Conservation (phyloP, 2,888 invertebrate species). For the Oxytorus armatus region DNA sequence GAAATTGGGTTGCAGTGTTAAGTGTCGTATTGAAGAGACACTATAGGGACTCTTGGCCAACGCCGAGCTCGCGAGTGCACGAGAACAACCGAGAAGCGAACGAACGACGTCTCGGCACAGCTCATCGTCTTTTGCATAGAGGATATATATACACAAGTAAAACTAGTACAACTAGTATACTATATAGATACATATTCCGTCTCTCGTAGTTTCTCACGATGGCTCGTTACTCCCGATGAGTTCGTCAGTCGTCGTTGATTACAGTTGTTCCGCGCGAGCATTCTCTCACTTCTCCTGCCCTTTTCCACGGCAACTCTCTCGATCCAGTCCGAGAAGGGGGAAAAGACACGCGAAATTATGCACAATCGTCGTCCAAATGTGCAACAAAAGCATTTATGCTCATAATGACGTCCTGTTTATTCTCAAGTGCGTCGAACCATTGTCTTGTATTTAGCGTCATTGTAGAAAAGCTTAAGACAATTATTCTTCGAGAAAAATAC, state of each 20-base stretch:
- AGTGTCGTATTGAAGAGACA: constrained; percentile 62
- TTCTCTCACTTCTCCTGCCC: constrained; percentile 25
- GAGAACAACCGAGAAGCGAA: constrained; percentile 34
- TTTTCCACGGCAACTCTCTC: constrained; percentile 17
- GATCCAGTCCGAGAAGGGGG: constrained; percentile 9
- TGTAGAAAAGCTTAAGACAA: constrained; percentile 14
- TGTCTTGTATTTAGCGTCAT: constrained; percentile 12
- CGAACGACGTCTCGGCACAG: constrained; percentile 36
- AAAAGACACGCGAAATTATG: constrained; percentile 34
- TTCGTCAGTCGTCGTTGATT: constrained; percentile 65
- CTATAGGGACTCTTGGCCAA: constrained; percentile 40
- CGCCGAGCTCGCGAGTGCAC: constrained; percentile 10
- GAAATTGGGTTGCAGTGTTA: constrained; percentile 59
- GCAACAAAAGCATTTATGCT: constrained; percentile 32
- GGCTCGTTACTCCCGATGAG: constrained; percentile 64
- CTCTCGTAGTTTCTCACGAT: constrained; percentile 41
- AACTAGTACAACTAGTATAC: constrained; percentile 30
- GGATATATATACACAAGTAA: constrained; percentile 22
- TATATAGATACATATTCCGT: constrained; percentile 41
- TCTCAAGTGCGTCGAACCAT: background rate
- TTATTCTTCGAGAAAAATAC: background rate
- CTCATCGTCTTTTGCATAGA: constrained; percentile 36
- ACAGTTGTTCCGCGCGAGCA: constrained; percentile 55
- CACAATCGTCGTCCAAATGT: constrained; percentile 49
- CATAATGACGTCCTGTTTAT: background rate